Evolutionary conservation across 2,888 invertebrate genomes (phyloP).

Genomic region (Rutpela maculata): DNA sequence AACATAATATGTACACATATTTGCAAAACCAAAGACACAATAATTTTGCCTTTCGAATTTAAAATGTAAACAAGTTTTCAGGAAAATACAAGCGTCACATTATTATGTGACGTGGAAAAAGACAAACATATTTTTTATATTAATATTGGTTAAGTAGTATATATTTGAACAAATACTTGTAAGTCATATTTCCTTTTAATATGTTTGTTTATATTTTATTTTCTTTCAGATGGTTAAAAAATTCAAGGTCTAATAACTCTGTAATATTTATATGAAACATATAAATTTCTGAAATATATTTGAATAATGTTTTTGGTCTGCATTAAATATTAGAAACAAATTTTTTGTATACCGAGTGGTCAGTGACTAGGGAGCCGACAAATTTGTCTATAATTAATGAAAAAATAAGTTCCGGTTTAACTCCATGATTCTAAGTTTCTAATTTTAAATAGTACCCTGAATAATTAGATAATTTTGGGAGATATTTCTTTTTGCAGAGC

Average conservation of each 20-base stretch:
- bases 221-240: constrained; percentile 3
- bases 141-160: neutral
- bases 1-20: constrained; percentile 16
- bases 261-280: neutral
- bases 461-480: too few species aligned
- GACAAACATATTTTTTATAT: neutral
- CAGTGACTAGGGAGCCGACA: too few species aligned
- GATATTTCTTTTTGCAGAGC: too few species aligned
- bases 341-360: neutral
- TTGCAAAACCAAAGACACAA: constrained; percentile 34
- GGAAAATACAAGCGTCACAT: neutral
- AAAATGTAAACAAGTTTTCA: constrained; percentile 9
- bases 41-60: constrained; percentile 23
- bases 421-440: too few species aligned
- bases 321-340: neutral
- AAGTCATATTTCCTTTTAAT: neutral
- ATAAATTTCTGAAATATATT: neutral
- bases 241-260: constrained; percentile 1
- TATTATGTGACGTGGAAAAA: neutral
- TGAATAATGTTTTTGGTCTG: neutral
- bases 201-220: neutral
- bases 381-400: too few species aligned
- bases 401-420: too few species aligned
- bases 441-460: too few species aligned
- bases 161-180: neutral